These are phyloP conservation scores for Pseudococcus longispinus DNA, from an alignment of 2,888 invertebrate genomes.

Conservation along the genomic window DNA sequence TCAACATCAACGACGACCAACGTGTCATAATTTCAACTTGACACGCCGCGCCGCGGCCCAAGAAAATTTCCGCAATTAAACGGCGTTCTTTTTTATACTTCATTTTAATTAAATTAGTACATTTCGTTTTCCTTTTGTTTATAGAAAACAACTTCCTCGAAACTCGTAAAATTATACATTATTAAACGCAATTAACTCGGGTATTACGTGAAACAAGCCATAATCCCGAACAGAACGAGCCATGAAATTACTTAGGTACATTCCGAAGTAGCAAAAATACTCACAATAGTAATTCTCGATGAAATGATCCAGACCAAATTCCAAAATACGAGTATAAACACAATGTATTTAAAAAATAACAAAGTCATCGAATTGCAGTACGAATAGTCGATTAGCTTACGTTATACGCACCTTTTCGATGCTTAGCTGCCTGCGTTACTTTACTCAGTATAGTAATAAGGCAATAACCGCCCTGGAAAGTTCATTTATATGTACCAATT, in stretches of 20 bases:
- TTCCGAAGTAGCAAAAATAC: slow-evolving; percentile 48
- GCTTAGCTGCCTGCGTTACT: not conserved
- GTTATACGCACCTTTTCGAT: not conserved
- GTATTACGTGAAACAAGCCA: slow-evolving; percentile 45
- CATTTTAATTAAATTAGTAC: slow-evolving; percentile 39
- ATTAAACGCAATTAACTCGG: slow-evolving; percentile 47
- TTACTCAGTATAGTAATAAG: not conserved
- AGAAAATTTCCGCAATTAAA: not conserved
- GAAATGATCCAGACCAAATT: slow-evolving; percentile 46
- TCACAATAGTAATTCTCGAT: slow-evolving; percentile 26
- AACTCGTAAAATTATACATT: slow-evolving; percentile 45
- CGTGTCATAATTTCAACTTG: slow-evolving; percentile 13
- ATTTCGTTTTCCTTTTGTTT: slow-evolving; percentile 33
- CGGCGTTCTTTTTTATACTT: not conserved
- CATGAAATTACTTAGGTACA: slow-evolving; percentile 28
- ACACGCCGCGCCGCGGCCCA: not conserved
- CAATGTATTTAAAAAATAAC: slow-evolving; percentile 1
- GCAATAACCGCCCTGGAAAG: not conserved
- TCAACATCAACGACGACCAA: not conserved
- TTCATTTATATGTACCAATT: not conserved
- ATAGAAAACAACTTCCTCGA: slow-evolving; percentile 35
- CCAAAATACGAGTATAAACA: slow-evolving; percentile 29
- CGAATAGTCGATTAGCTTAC: not conserved
- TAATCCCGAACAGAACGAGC: slow-evolving; percentile 46
- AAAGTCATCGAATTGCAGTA: not conserved